Conservation (phyloP, 2,797 vertebrate species). For the Lepilemur ruficaudatus region DNA sequence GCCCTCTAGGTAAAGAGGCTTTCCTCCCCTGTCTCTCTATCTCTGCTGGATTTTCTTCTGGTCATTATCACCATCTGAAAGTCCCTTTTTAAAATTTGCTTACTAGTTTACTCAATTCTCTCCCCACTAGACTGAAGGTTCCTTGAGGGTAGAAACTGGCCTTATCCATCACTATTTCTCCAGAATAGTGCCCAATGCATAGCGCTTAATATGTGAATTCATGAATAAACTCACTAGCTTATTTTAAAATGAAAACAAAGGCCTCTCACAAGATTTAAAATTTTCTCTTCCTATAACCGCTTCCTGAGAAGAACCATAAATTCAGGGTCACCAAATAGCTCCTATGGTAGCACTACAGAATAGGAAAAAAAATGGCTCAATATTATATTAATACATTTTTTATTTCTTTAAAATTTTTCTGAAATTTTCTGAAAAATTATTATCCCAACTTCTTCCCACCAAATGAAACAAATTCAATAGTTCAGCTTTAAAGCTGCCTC, state of each 20-base stretch:
- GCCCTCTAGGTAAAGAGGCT: background rate
- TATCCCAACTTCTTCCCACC: background rate
- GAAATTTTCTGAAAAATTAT: background rate
- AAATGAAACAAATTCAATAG: background rate
- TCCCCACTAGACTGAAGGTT: background rate
- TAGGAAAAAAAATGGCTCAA: background rate
- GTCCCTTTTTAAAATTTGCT: background rate
- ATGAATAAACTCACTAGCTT: background rate
- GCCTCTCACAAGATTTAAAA: background rate
- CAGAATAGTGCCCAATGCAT: background rate
- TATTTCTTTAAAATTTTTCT: background rate
- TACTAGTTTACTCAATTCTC: background rate
- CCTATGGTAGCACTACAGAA: background rate
- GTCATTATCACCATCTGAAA: background rate
- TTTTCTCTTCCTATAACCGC: background rate
- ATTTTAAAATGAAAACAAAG: background rate
- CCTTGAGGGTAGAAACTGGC: background rate
- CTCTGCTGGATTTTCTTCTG: background rate
- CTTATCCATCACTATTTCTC: background rate
- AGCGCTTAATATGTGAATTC: background rate
- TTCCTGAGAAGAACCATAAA: background rate
- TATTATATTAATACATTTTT: background rate
- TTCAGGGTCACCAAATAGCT: background rate
- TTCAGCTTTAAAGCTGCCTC: background rate
- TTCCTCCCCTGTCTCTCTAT: background rate